Conservation (phyloP, 2,113 vertebrate genomes). For the Nanorana parkeri region DNA sequence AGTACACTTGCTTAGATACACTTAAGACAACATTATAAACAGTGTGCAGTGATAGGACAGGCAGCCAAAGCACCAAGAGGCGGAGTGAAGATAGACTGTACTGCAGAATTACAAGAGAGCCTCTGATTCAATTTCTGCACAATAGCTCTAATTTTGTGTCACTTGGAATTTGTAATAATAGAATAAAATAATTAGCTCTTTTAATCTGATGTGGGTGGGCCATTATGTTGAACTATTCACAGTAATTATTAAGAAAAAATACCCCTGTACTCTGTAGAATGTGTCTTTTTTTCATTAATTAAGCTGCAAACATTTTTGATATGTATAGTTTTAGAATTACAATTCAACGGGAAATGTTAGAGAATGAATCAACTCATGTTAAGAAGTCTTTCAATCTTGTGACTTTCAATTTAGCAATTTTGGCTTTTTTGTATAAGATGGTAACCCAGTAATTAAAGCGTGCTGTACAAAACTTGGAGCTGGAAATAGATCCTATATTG, state of each 20-base stretch:
- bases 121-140: conserved; percentile 17
- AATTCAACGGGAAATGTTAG: conserved; percentile 18
- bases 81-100: not conserved
- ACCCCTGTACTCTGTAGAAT: conserved; percentile 11
- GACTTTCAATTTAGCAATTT: conserved; percentile 24
- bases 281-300: conserved; percentile 32
- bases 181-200: conserved; percentile 36
- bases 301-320: conserved; percentile 17
- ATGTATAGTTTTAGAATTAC: not conserved
- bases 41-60: not conserved
- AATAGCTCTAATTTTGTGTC: not conserved
- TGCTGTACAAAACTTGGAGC: not conserved
- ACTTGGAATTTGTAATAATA: not conserved
- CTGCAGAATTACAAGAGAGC: not conserved
- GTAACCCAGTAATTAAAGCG: conserved; percentile 30
- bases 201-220: not conserved
- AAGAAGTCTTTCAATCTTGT: conserved; percentile 25
- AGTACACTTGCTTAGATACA: not conserved
- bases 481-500: conserved; percentile 20
- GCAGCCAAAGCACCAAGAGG: not conserved
- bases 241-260: conserved; percentile 12
- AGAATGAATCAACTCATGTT: conserved; percentile 21
- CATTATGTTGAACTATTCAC: conserved; percentile 40
- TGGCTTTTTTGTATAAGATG: conserved; percentile 10
- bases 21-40: not conserved